Evolutionary conservation across 2,113 vertebrate genomes (phyloP), one percentile per base, ranked within the genome.

Genomic region (Nycticryphes semicollaris): DNA sequence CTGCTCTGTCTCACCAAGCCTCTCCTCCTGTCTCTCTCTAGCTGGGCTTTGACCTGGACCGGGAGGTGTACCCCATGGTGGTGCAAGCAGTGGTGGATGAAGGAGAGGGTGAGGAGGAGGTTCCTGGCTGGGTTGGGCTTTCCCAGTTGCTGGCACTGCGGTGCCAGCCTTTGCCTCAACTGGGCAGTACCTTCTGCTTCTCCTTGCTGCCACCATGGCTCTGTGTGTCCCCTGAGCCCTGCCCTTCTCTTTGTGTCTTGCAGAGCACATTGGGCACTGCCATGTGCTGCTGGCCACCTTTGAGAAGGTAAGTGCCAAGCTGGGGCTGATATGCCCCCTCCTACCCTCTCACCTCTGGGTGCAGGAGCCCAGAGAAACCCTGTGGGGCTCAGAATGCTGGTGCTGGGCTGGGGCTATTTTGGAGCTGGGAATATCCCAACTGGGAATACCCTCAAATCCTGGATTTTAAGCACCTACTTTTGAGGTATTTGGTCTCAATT

Each of bases 211-310:
- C 8, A 0, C 11, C 0, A 0, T 23, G 59, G 59, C 75, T 45
- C 62, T 73, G 72, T 48, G 10, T 0, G 0, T 60, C 21, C 56
- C 37, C 73, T 64, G 54, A 82, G 86, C 51, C 41, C 84, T 39
- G 60, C 1, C 0, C 1, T 14, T 37, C 17, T 53, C 43, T 69
- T 90, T 92, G 13, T 97, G 85, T 95, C 77, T 98, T 98, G 86
- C 97, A 99, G 99, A 99, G 73, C 99, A 99, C 93, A 96, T 98
- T 10, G 99, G 99, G 56, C 99, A 99, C 78, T 99, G 98, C 85
- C 99, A 99, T 21, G 99, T 99, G 31, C 98, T 99, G 63, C 98
- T 99, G 92, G 99, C 99, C 47, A 99, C 99, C 14, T 99, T 99
- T 92, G 99, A 99, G 97, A 99, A 99, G 99, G 99, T 99, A 96